Base-by-base conservation (phyloP, 2,113 vertebrate species). In the Poeciliopsis retropinna region DNA sequence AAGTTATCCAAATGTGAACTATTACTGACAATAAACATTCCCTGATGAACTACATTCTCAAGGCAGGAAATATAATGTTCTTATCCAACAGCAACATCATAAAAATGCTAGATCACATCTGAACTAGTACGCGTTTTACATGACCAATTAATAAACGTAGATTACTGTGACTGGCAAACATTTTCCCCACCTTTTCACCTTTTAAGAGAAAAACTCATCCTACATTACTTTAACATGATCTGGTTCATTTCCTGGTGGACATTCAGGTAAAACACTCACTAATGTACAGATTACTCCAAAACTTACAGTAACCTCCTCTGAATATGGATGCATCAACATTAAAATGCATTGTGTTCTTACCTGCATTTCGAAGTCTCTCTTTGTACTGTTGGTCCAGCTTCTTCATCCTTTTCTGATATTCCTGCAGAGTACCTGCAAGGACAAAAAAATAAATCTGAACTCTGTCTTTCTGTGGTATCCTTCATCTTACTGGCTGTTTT, bases 331-430 rank as follows among this genome's bases (percentile, higher is more conserved):
- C 25, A 71, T 39, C 30, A 34, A 14, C 44, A 25, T n/a, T 25
- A 71, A 69, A 76, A 30, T 14, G 47, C 5, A 27, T 60, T 3
- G 13, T 54, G 51, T 11, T 39, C 62, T 91, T 78, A 94, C 98
- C 98, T 89, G 98, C 98, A 66, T 99, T 99, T 71, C 98, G 92
- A 76, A 99, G 95, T 87, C 98, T 96, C 82, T 99, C 98, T 90
- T 97, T 98, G 81, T 99, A 99, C 75, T 99, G 98, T 86, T 99
- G 98, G 84, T 99, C 98, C 60, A 99, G 86, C 79, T 99, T 99
- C 68, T 98, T 99, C 97, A 99, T 97, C 80, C 98, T 96, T 91
- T 98, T 99, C 94, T 99, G 97, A 85, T 99, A 99, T 71, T 99
- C 98, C 86, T 99, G 98, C 73, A 99, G 91, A 1, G 97, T 98